Evolutionary conservation across 2,888 invertebrate genomes (phyloP).

Genomic region (Heteromyza rotundicornis): DNA sequence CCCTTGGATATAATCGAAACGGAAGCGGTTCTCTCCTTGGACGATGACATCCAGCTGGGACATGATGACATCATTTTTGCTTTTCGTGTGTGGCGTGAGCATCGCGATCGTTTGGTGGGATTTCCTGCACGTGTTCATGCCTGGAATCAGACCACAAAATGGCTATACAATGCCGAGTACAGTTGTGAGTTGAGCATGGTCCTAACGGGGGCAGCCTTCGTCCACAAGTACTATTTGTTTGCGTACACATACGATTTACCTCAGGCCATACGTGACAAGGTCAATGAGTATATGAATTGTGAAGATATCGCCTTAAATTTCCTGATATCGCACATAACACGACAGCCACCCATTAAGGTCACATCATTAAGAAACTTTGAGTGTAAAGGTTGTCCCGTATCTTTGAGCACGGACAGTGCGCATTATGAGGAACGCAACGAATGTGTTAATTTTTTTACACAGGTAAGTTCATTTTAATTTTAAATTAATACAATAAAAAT

Average conservation of each 20-base stretch:
- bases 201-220: constrained; percentile 92
- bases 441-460: constrained; percentile 94
- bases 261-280: constrained; percentile 91
- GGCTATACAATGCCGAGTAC: constrained; percentile 98
- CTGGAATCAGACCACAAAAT: constrained; percentile 88
- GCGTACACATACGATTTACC: constrained; percentile 93
- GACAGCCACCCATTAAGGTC: constrained; percentile 97
- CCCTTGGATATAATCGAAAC: constrained; percentile 96
- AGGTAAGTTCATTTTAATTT: constrained; percentile 66
- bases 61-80: constrained; percentile 99
- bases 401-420: constrained; percentile 93
- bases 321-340: constrained; percentile 93
- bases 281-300: constrained; percentile 98
- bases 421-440: constrained; percentile 97
- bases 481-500: not conserved
- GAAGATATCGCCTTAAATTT: constrained; percentile 99
- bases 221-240: constrained; percentile 96
- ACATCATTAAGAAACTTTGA: constrained; percentile 98
- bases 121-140: constrained; percentile 98
- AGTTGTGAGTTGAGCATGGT: constrained; percentile 99
- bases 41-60: constrained; percentile 96
- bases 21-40: constrained; percentile 95
- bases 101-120: constrained; percentile 94
- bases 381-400: constrained; percentile 96
- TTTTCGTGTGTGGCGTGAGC: constrained; percentile 98